Conservation (phyloP, 2,797 vertebrate species). For the Coluber constrictor region DNA sequence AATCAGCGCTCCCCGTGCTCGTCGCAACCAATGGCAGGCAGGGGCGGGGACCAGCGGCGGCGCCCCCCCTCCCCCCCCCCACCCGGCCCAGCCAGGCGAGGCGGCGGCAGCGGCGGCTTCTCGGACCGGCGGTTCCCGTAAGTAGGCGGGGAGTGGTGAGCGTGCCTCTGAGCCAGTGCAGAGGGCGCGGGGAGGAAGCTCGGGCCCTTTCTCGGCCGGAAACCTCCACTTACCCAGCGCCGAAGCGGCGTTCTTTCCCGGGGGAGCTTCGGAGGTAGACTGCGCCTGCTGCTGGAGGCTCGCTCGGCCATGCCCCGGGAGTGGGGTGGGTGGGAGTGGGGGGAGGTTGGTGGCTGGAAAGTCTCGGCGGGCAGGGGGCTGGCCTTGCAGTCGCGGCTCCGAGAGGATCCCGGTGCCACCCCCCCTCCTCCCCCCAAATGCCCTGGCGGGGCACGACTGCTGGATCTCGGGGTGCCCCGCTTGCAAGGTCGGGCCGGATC, state of each 20-base stretch:
- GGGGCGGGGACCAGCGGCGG: not conserved
- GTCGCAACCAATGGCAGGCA: not conserved
- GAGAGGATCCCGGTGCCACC: not conserved
- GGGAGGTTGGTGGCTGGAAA: not conserved
- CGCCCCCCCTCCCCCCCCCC: not conserved
- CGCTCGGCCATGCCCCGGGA: not conserved
- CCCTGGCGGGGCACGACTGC: not conserved
- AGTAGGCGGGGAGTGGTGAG: not conserved
- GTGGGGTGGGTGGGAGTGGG: rapidly evolving
- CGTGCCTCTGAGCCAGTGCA: constrained; percentile 2
- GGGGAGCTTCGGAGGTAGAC: not conserved
- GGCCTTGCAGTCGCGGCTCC: not conserved
- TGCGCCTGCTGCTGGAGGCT: not conserved
- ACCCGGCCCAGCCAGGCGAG: not conserved
- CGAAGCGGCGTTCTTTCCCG: not conserved
- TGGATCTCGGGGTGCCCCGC: not conserved
- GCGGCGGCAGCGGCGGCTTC: not conserved
- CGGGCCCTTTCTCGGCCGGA: not conserved
- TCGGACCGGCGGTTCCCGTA: not conserved
- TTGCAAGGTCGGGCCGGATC: not conserved
- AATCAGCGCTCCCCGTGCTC: not conserved
- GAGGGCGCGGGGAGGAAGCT: not conserved
- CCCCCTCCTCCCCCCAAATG: not conserved
- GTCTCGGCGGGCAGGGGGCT: not conserved
- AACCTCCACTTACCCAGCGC: not conserved